These are phyloP conservation scores for Crocallis elinguaria DNA, from an alignment of 2,888 invertebrate genomes.

Conservation along the genomic window DNA sequence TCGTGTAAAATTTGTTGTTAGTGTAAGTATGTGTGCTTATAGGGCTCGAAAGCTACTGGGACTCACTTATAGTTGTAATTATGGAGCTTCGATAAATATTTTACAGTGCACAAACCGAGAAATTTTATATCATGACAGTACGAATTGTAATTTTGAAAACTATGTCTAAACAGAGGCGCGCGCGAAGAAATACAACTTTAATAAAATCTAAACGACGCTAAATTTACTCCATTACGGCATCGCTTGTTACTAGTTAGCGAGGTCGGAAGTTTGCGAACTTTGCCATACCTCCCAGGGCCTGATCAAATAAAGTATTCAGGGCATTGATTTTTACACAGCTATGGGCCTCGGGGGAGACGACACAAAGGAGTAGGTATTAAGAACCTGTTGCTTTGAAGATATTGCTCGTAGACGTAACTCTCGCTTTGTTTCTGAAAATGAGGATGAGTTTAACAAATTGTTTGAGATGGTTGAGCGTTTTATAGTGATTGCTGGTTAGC, in stretches of 20 bases:
- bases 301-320: slow-evolving; percentile 21
- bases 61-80: too few species aligned
- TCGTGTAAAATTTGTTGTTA: too few species aligned
- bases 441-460: too few species aligned
- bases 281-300: background rate
- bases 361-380: slow-evolving; percentile 3
- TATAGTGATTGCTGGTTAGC: too few species aligned
- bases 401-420: slow-evolving; percentile 12
- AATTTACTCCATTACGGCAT: slow-evolving; percentile 8
- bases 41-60: too few species aligned
- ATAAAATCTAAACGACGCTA: slow-evolving; percentile 5
- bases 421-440: background rate
- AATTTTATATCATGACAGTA: too few species aligned
- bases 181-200: background rate
- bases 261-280: slow-evolving; percentile 13
- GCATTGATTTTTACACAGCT: slow-evolving; percentile 23
- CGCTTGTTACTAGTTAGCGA: slow-evolving; percentile 20
- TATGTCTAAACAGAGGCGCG: too few species aligned
- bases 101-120: too few species aligned
- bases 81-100: too few species aligned
- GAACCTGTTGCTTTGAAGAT: slow-evolving; percentile 25
- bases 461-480: too few species aligned
- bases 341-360: slow-evolving; percentile 4
- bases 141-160: too few species aligned
- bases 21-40: too few species aligned